phyloP scores from a whole-genome alignment of 1,140 invertebrate species.

The Tetramorium alpestre region DNA sequence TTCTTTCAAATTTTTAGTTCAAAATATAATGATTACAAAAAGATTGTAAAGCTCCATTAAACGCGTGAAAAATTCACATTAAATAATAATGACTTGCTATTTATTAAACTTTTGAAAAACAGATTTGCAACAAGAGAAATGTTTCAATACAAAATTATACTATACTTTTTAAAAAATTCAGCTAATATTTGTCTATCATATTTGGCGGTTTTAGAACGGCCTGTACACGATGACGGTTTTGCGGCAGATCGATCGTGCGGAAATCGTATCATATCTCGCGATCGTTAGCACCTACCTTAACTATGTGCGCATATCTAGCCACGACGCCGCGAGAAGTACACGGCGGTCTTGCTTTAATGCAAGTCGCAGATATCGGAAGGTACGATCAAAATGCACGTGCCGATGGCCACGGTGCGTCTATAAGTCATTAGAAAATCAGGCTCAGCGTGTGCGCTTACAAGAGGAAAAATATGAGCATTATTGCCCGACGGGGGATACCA shows the following conservation, averaged over 20 bases:
- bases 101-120: neutral
- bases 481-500: constrained; percentile 30
- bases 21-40: neutral
- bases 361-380: constrained; percentile 49
- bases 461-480: constrained; percentile 52
- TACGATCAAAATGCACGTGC: constrained; percentile 38
- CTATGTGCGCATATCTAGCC: neutral
- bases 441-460: neutral
- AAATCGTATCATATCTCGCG: constrained; percentile 62
- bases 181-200: neutral
- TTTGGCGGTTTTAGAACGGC: neutral
- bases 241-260: constrained; percentile 52
- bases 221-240: constrained; percentile 22
- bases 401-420: constrained; percentile 25
- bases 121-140: neutral
- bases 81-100: neutral
- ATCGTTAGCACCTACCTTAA: constrained; percentile 61
- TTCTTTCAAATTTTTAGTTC: neutral
- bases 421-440: constrained; percentile 70
- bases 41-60: neutral
- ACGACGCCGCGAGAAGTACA: neutral
- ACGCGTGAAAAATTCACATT: neutral
- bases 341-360: constrained; percentile 36
- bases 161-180: neutral
- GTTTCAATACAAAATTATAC: neutral